Conservation (phyloP, 37 sponge, comb jelly and placozoan genomes). For the Halichondria panicea region DNA sequence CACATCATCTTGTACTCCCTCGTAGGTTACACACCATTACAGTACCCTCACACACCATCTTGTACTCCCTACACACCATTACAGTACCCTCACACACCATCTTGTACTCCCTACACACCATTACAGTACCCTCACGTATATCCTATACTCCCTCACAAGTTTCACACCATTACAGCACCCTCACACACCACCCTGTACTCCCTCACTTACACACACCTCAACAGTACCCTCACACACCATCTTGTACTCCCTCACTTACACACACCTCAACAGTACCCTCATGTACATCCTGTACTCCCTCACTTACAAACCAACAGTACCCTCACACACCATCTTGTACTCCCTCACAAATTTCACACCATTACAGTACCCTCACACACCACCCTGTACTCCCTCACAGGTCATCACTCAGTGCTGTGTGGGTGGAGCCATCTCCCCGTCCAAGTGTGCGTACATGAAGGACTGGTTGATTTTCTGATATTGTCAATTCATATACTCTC, state of each 20-base stretch:
- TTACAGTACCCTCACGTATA: background rate
- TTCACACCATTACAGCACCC: background rate
- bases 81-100: too few species aligned
- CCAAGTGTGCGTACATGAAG: conserved; percentile 85
- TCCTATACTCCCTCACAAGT: background rate
- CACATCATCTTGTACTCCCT: background rate
- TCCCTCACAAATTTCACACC: background rate
- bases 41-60: conserved; percentile 11
- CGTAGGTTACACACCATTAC: conserved; percentile 53
- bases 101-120: too few species aligned
- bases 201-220: background rate
- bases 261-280: too few species aligned
- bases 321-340: conserved; percentile 7
- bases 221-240: too few species aligned
- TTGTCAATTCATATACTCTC: too few species aligned
- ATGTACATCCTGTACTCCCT: background rate
- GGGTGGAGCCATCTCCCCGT: conserved; percentile 77
- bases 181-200: conserved; percentile 6
- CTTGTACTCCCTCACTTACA: too few species aligned
- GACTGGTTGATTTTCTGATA: conserved; percentile 88
- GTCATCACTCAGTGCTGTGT: conserved; percentile 73
- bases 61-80: background rate
- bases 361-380: background rate
- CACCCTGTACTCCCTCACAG: conserved; percentile 12
- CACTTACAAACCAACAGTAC: background rate